Conservation (phyloP, 2,113 vertebrate species). For the Myiozetetes cayanensis region DNA sequence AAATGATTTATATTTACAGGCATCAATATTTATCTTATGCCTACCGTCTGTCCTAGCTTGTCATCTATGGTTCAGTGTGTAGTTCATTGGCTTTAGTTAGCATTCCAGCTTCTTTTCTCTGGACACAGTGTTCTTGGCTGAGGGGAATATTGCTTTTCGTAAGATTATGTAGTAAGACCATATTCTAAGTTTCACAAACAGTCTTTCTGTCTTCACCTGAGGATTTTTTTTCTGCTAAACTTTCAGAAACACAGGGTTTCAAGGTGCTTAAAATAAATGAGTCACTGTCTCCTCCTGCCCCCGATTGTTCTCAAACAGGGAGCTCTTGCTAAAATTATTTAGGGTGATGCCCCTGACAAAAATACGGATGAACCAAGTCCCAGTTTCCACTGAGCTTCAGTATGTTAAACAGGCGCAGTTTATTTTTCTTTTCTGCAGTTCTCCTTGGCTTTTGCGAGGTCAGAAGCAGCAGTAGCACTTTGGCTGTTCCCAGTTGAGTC, state of each 20-base stretch:
- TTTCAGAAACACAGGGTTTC: conserved; percentile 24
- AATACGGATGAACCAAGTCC: conserved; percentile 46
- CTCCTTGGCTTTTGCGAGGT: conserved; percentile 49
- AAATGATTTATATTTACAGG: conserved; percentile 27
- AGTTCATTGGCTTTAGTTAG: background rate
- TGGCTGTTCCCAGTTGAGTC: conserved; percentile 45
- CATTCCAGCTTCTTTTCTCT: background rate
- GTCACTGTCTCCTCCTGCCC: conserved; percentile 21
- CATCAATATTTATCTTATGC: conserved; percentile 25
- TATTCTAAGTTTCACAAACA: background rate
- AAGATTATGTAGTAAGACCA: background rate
- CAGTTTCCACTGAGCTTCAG: conserved; percentile 37
- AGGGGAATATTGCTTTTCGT: background rate
- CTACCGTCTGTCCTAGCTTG: background rate
- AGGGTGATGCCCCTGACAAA: conserved; percentile 59
- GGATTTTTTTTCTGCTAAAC: background rate
- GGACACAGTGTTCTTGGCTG: background rate
- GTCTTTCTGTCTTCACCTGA: conserved; percentile 19
- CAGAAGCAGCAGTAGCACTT: conserved; percentile 57
- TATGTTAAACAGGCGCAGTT: conserved; percentile 15
- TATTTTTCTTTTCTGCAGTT: conserved; percentile 42
- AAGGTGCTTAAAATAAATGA: conserved; percentile 46
- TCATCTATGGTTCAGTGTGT: background rate
- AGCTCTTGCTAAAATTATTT: conserved; percentile 63
- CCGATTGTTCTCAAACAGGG: conserved; percentile 33